Base-by-base conservation (phyloP, 2,797 vertebrate genomes). In the Acrocephalus scirpaceus region DNA sequence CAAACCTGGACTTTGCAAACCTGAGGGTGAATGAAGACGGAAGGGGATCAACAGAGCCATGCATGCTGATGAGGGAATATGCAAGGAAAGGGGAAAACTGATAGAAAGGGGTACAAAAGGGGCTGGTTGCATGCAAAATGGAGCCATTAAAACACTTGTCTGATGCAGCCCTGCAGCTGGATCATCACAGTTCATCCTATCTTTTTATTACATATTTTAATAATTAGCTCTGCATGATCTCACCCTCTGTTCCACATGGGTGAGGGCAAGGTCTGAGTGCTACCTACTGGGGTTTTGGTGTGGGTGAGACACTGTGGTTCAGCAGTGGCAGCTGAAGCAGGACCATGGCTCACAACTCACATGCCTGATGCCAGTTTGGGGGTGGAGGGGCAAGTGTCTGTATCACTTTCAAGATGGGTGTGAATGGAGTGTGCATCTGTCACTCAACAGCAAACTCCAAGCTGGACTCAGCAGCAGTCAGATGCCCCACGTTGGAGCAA, bases 1-100 rank as follows among this genome's bases (percentile, higher is more conserved):
- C 18, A 71, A 86, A 50, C 14, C 8, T 3, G 5, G 44, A 50
- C 16, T 67, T 78, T 67, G 34, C 16, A 88, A n/a, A 38, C 7
- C 27, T 20, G 2, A 67, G 27, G 8, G 27, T 19, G 20, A 42
- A 51, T 26, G 25, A 15, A 51, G 36, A 17, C 47, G n/a, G 16
- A 74, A 19, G 4, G 3, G 2, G 2, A 0, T 62, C 0, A 0
- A 11, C 19, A 40, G 34, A 84, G 11, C 7, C 42, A 3, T 9
- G 13, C 51, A 87, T 30, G 38, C 34, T 26, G 40, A 23, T 36
- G 13, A 67, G 13, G 34, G 5, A 90, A 64, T 23, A 34, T 29
- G 6, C 12, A 74, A 11, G 23, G 12, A 16, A 84, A 77, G 13
- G 5, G 13, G 17, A 8, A 20, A 51, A 56, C 13, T 34, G 57